These are phyloP conservation scores for Tuta absoluta DNA, from an alignment of 2,888 invertebrate species.

Conservation along the genomic window DNA sequence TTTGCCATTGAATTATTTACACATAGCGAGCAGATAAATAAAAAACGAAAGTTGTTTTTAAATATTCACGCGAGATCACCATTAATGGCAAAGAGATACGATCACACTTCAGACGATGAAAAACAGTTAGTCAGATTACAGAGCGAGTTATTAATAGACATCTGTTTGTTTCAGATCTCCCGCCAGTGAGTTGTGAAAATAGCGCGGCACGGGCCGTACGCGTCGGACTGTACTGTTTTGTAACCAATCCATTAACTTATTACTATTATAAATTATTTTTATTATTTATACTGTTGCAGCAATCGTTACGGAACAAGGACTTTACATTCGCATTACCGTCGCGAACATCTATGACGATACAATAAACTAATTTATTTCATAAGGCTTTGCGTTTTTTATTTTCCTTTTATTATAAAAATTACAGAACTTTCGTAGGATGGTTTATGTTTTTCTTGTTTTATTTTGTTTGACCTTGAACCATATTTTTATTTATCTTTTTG, in stretches of 20 bases:
- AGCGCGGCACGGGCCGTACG: conserved; percentile 50
- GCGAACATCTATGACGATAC: conserved; percentile 66
- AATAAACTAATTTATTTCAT: conserved; percentile 82
- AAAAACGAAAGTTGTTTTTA: background rate
- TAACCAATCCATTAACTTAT: conserved; percentile 80
- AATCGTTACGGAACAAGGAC: conserved; percentile 70
- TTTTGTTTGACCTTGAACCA: conserved; percentile 6
- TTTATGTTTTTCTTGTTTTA: background rate
- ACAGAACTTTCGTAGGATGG: background rate
- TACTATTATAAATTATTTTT: conserved; percentile 80
- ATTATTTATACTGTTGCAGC: conserved; percentile 79
- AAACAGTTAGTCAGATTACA: conserved; percentile 1
- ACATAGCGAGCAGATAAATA: no score
- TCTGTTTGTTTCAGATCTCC: conserved; percentile 55
- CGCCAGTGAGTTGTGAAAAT: conserved; percentile 56
- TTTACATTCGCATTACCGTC: conserved; percentile 56
- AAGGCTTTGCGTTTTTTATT: conserved; percentile 57
- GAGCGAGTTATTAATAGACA: background rate
- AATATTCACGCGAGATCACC: background rate
- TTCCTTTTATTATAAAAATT: conserved; percentile 19
- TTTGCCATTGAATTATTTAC: no score
- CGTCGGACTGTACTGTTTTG: conserved; percentile 68
- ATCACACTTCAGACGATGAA: background rate
- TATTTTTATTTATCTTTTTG: background rate
- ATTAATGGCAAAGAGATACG: background rate